Evolutionary conservation across 2,888 invertebrate species (phyloP).

Genomic region (Rotaria magnacalcarata): DNA sequence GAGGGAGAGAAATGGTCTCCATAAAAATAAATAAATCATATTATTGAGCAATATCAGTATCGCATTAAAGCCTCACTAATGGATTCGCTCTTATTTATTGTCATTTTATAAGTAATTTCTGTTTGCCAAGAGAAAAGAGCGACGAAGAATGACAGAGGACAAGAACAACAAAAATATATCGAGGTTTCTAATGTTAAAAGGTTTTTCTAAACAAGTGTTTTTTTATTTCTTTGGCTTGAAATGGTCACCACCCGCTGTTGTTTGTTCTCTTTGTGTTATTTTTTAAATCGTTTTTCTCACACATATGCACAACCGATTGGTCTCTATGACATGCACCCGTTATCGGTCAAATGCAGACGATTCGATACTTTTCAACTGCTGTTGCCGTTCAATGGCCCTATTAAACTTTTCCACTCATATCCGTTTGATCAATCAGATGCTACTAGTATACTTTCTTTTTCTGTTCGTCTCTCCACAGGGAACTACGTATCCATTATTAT

Average conservation of each 20-base stretch:
- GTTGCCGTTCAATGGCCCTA: slow-evolving; percentile 29
- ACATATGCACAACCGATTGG: slow-evolving; percentile 29
- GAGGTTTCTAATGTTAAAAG: neutral
- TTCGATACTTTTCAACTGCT: slow-evolving; percentile 13
- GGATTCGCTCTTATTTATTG: neutral
- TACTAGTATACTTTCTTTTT: neutral
- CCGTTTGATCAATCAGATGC: slow-evolving; percentile 29
- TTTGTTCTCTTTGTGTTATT: slow-evolving; percentile 12
- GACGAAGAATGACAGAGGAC: neutral
- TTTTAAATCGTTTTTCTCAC: slow-evolving; percentile 26
- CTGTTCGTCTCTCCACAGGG: neutral
- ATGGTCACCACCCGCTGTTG: slow-evolving; percentile 10
- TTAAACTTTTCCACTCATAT: slow-evolving; percentile 23
- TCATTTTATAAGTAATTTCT: neutral
- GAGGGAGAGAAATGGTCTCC: slow-evolving; percentile 18
- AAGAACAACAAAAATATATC: neutral
- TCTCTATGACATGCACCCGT: slow-evolving; percentile 26
- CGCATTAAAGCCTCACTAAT: slow-evolving; percentile 17
- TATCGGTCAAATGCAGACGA: slow-evolving; percentile 26
- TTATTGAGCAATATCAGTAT: slow-evolving; percentile 26
- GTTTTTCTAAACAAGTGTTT: neutral
- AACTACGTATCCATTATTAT: neutral
- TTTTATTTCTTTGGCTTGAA: neutral
- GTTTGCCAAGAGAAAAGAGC: neutral
- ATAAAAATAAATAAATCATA: slow-evolving; percentile 29